phyloP scores from a whole-genome alignment of 2,888 invertebrate species.

The Nysson spinosus region DNA sequence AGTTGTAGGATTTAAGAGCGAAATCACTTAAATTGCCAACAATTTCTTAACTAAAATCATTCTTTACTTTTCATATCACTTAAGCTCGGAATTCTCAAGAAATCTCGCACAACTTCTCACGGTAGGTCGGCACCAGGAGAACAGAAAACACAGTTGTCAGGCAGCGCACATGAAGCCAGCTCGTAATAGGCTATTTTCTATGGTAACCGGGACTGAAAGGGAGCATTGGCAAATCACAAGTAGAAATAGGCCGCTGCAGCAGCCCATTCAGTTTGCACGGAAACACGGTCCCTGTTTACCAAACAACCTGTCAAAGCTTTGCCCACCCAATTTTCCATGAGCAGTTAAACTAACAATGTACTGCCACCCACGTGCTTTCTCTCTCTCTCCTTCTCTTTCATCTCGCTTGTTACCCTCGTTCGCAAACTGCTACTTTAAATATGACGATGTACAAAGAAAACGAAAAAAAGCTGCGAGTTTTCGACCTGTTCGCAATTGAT shows the following conservation, averaged over 20 bases:
- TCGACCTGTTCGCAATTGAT: too few species aligned
- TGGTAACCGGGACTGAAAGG: constrained; percentile 39
- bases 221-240: constrained; percentile 49
- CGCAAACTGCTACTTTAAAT: too few species aligned
- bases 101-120: constrained; percentile 3
- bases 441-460: too few species aligned
- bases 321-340: constrained; percentile 64
- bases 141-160: constrained; percentile 5
- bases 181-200: constrained; percentile 46
- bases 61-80: neutral
- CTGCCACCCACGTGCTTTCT: constrained; percentile 42
- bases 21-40: neutral
- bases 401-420: constrained; percentile 25
- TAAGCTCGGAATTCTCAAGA: neutral
- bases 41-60: constrained; percentile 7
- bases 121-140: neutral
- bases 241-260: constrained; percentile 30
- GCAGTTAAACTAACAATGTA: constrained; percentile 63
- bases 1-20: too few species aligned
- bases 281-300: constrained; percentile 60
- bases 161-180: neutral
- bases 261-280: constrained; percentile 52
- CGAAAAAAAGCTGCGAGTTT: too few species aligned
- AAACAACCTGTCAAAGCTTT: constrained; percentile 68
- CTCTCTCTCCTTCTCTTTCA: constrained; percentile 5